A percentile compares a stretch with the other conserved stretches of the same genome.
phyloP scores from a whole-genome alignment of 2,797 vertebrate genomes.

The Nothura maculosa region DNA sequence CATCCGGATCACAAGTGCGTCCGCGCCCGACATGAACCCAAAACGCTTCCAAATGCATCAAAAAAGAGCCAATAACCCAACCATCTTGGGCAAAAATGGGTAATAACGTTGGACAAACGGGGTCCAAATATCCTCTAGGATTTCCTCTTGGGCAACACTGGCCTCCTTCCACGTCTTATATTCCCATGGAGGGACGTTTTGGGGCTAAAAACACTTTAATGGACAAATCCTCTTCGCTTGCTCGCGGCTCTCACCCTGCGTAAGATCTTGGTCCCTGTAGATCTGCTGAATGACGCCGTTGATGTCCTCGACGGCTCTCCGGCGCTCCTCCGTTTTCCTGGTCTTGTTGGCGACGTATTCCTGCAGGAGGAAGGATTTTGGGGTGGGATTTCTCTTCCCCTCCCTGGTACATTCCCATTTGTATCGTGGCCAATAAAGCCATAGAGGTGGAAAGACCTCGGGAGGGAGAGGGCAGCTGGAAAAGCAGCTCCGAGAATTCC shows the following conservation, averaged over 20 bases:
- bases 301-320: constrained; percentile 88
- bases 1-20: accelerated
- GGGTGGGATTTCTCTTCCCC: too few species aligned
- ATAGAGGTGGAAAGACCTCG: neutral
- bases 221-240: too few species aligned
- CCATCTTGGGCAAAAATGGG: neutral
- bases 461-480: neutral
- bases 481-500: neutral
- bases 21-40: too few species aligned
- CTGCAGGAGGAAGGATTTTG: constrained; percentile 57
- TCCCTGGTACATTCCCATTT: too few species aligned
- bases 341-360: constrained; percentile 92
- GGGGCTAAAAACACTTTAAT: neutral
- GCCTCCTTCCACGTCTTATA: neutral
- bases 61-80: neutral
- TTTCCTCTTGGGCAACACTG: neutral
- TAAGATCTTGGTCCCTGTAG: constrained; percentile 92
- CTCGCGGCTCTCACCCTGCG: constrained; percentile 82
- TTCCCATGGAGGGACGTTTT: neutral
- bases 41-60: neutral
- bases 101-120: neutral
- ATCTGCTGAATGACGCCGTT: constrained; percentile 91
- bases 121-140: too few species aligned
- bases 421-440: neutral
- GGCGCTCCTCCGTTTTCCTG: constrained; percentile 89